Base-by-base conservation (phyloP, 1,140 invertebrate species). In the Phymastichus coffea region DNA sequence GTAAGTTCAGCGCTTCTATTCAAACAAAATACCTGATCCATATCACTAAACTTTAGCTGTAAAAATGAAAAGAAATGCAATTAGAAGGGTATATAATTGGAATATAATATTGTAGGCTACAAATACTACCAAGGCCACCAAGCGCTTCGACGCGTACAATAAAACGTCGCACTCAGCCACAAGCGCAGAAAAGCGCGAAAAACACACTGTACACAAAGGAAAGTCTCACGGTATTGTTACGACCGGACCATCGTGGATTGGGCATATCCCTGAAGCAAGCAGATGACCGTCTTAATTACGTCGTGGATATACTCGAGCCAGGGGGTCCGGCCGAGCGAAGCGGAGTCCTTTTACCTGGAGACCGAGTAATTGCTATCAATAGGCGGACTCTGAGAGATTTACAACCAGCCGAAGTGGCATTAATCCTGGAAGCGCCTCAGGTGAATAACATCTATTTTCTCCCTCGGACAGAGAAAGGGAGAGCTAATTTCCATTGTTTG, bases 351-450 rank as follows among this genome's bases (percentile, higher is more conserved):
- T 79, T 86, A 51, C 78, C 83, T 1, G 88, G 87, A 0, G 88
- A 91, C 65, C 80, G 83, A 37, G 78, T 89, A 4, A 64, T 90
- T 9, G 85, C 87, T 2, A 82, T 90, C 22, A 86, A 89, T 77
- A 80, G 66, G 58, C 77, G 69, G 70, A 81, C 63, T 68, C 73
- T 68, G 66, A 78, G 71, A 58, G 76, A 80, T 46, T 52, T 77
- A 6, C 73, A 75, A 51, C 66, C 73, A 0, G 44, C 66, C 0
- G 77, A 79, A 55, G 74, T 79, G 22, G 69, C 71, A 10, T 69
- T 69, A 20, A 70, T 79, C 35, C 58, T 79, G 15, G 77, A 79
- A 33, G 64, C 72, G 3, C 68, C 76, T 0, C 76, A 79, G 66
- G 70, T 78, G 54, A 62, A 61, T 8, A 6, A 33, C 30, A 33